phyloP scores from a whole-genome alignment of 1,140 invertebrate genomes.

The Sitophilus oryzae region DNA sequence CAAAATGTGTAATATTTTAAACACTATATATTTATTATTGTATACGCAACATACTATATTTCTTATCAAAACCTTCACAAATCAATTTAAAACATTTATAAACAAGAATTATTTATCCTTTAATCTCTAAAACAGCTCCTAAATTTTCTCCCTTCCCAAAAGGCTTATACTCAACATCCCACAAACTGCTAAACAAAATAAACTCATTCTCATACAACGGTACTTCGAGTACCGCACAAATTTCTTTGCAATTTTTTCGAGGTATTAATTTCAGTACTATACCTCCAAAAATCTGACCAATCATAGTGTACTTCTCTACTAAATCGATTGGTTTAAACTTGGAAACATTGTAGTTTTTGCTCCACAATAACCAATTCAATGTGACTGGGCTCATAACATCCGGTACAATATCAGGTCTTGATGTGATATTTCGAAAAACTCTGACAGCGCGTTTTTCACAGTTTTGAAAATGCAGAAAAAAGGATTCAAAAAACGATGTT shows the following conservation, averaged over 20 bases:
- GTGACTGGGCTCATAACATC: constrained; percentile 67
- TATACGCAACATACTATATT: no score
- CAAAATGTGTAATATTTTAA: no score
- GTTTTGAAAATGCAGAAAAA: constrained; percentile 83
- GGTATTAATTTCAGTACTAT: constrained; percentile 60
- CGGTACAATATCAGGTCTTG: constrained; percentile 69
- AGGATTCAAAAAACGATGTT: constrained; percentile 49
- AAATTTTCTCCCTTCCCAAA: constrained; percentile 62
- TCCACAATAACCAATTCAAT: constrained; percentile 76
- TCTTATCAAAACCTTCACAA: constrained; percentile 11
- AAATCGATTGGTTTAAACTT: constrained; percentile 69
- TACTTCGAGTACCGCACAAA: constrained; percentile 60
- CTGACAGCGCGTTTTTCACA: constrained; percentile 68
- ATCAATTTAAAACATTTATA: neutral
- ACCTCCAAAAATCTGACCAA: constrained; percentile 67
- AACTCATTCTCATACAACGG: constrained; percentile 64
- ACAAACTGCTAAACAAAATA: constrained; percentile 66
- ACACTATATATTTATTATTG: no score
- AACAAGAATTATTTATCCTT: constrained; percentile 9
- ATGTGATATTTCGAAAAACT: constrained; percentile 52
- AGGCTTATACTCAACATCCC: constrained; percentile 71
- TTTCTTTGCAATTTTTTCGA: constrained; percentile 60
- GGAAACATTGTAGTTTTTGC: constrained; percentile 65
- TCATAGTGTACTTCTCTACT: constrained; percentile 60
- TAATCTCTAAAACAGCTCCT: constrained; percentile 67